Evolutionary conservation across 2,888 invertebrate species (phyloP).

Genomic region (Cataglyphis livida): DNA sequence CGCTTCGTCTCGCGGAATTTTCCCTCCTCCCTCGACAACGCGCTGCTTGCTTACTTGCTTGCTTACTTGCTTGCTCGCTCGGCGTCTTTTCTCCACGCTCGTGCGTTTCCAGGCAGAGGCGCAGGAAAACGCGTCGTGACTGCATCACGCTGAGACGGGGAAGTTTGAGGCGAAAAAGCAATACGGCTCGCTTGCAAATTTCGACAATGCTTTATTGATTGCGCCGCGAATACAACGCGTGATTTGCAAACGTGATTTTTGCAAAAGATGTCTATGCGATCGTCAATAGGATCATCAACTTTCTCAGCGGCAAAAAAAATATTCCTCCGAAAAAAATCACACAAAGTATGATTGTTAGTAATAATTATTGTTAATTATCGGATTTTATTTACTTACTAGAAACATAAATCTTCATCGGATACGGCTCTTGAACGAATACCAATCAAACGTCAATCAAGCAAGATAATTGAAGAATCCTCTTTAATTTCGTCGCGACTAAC

Average conservation of each 20-base stretch:
- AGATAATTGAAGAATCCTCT: conserved; percentile 18
- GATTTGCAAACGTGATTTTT: neutral
- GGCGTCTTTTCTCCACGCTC: conserved; percentile 32
- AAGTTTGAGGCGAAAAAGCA: conserved; percentile 25
- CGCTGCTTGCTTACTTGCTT: neutral
- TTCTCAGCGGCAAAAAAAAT: neutral
- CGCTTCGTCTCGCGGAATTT: conserved; percentile 26
- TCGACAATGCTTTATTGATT: conserved; percentile 39
- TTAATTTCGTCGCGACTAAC: conserved; percentile 28
- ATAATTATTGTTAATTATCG: neutral
- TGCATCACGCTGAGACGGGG: conserved; percentile 4
- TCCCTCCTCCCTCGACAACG: neutral
- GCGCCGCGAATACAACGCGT: neutral
- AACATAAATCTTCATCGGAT: neutral
- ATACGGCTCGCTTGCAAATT: conserved; percentile 11
- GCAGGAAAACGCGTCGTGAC: conserved; percentile 36
- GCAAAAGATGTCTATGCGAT: neutral
- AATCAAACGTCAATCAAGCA: conserved; percentile 20
- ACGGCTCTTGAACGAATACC: neutral
- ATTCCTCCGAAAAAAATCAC: neutral
- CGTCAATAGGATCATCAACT: conserved; percentile 10
- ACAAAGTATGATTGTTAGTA: neutral
- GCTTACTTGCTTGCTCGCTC: neutral
- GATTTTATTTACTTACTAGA: neutral
- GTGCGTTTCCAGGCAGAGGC: conserved; percentile 33